These are phyloP conservation scores for Caenorhabditis zanzibari DNA, from an alignment of 2,888 invertebrate species.

Conservation along the genomic window DNA sequence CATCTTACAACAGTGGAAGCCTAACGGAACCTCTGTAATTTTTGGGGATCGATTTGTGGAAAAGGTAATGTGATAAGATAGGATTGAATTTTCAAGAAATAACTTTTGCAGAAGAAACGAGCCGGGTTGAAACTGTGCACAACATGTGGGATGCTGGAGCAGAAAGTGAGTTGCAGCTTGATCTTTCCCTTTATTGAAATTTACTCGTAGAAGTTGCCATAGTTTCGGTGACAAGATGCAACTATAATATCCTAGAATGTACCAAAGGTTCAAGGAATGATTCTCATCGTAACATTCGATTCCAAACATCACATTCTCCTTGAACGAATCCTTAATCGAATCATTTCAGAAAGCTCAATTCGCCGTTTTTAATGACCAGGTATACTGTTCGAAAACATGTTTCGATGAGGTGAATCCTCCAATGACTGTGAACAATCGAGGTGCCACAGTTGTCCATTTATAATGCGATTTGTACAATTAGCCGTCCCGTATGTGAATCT, in stretches of 20 bases:
- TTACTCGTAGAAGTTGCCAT: too few species aligned
- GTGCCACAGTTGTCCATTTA: slow-evolving; percentile 62
- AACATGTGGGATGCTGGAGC: slow-evolving; percentile 81
- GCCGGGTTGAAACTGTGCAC: slow-evolving; percentile 76
- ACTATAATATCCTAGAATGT: too few species aligned
- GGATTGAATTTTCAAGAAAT: neutral
- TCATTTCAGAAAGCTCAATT: slow-evolving; percentile 68
- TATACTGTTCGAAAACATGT: slow-evolving; percentile 74
- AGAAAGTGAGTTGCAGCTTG: slow-evolving; percentile 69
- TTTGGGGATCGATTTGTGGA: slow-evolving; percentile 79
- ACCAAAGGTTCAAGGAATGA: too few species aligned
- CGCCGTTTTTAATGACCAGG: slow-evolving; percentile 58
- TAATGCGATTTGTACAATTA: slow-evolving; percentile 58
- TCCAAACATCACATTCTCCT: slow-evolving; percentile 8
- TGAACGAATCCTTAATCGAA: neutral
- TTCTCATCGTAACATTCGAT: neutral
- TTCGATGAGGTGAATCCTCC: slow-evolving; percentile 64
- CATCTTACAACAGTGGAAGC: slow-evolving; percentile 79
- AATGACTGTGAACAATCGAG: slow-evolving; percentile 60
- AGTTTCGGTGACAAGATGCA: too few species aligned
- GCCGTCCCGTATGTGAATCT: slow-evolving; percentile 25
- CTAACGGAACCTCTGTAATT: slow-evolving; percentile 79
- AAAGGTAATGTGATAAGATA: slow-evolving; percentile 37
- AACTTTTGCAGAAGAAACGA: slow-evolving; percentile 63
- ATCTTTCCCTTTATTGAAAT: too few species aligned